These are phyloP conservation scores for Cryptoprocta ferox DNA, from an alignment of 2,797 vertebrate species.

Conservation along the genomic window DNA sequence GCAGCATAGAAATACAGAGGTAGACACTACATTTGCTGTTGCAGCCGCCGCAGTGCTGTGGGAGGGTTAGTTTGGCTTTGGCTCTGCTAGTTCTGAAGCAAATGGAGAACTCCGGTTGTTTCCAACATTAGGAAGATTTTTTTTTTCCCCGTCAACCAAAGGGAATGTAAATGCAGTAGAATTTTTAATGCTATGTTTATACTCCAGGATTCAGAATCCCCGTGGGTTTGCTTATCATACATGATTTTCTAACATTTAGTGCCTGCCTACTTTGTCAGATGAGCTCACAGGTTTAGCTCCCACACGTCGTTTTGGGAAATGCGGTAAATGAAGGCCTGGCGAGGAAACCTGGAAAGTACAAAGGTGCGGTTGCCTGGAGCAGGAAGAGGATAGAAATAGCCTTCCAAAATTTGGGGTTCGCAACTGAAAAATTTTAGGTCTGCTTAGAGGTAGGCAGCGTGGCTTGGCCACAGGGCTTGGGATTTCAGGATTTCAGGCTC, in stretches of 20 bases:
- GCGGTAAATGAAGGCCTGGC: not conserved
- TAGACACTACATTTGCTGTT: not conserved
- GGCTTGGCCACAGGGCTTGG: not conserved
- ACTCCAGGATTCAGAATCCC: not conserved
- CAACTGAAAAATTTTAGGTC: not conserved
- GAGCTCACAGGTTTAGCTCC: not conserved
- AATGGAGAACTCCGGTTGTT: not conserved
- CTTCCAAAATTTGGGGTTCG: not conserved
- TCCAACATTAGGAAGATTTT: not conserved
- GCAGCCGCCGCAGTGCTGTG: too few relatives aligned
- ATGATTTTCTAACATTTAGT: not conserved
- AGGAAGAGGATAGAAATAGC: not conserved
- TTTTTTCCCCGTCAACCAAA: not conserved
- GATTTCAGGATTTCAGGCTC: not conserved
- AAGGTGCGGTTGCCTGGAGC: not conserved
- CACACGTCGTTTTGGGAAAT: not conserved
- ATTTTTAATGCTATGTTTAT: not conserved
- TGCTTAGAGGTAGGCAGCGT: not conserved
- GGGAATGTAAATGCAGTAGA: not conserved
- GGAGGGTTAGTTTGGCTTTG: constrained; percentile 2
- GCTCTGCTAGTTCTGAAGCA: not conserved
- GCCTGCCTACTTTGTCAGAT: not conserved
- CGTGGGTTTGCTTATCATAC: not conserved
- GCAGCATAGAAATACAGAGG: not conserved
- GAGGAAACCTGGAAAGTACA: not conserved